Conservation (phyloP, 2,888 invertebrate species). For the Pecten maximus region DNA sequence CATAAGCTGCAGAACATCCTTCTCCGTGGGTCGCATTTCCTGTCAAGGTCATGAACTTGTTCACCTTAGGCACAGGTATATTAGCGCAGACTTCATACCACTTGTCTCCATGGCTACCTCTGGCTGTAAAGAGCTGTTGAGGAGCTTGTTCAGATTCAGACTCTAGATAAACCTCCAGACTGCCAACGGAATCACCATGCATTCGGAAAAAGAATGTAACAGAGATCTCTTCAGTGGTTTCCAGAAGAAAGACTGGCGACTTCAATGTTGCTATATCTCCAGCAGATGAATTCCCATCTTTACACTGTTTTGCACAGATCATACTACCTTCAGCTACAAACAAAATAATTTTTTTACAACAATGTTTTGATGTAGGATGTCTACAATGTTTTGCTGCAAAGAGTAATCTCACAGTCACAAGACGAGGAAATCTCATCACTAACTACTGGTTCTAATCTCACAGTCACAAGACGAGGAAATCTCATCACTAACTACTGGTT, state of each 20-base stretch:
- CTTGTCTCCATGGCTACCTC: not conserved
- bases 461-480: too few species aligned
- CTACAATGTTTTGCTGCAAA: too few species aligned
- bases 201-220: not conserved
- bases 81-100: not conserved
- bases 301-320: not conserved
- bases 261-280: not conserved
- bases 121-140: not conserved
- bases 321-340: not conserved
- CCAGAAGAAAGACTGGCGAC: not conserved
- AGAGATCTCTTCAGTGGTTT: not conserved
- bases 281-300: not conserved
- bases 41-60: not conserved
- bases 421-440: too few species aligned
- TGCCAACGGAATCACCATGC: not conserved
- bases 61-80: not conserved
- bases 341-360: too few species aligned
- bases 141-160: not conserved
- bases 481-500: too few species aligned
- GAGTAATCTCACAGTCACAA: too few species aligned
- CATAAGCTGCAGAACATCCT: not conserved
- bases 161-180: not conserved
- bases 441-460: too few species aligned
- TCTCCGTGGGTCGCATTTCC: not conserved
- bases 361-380: too few species aligned